Base-by-base conservation (phyloP, 2,888 invertebrate genomes). In the Hybos culiciformis region DNA sequence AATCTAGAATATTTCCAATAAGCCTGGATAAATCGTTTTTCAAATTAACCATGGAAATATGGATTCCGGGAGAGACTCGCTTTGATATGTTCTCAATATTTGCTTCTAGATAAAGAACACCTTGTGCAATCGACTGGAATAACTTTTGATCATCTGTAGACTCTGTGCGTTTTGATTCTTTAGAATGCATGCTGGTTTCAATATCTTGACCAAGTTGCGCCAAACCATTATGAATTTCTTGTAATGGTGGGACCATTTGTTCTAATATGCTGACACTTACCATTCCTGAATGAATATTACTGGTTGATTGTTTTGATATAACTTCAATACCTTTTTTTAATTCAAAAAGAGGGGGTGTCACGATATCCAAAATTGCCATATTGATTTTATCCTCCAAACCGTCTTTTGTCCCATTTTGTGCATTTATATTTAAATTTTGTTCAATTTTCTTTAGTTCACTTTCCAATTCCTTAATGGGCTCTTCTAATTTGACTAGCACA, bases 281-380 rank as follows among this genome's bases (percentile, higher is more conserved):
- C 54, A 59, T 58, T 29, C 61, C 63, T 3, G 59, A 56, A 32
- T 59, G 56, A 11, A 60, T 54, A 34, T 56, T 57, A 12, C 52
- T 53, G 0, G 57, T 57, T 19, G 58, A 57, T 54, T 54, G 63
- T 40, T 50, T 66, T 45, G 53, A 63, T 60, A 57, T 72, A 41
- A 58, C 53, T 61, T 79, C 76, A 48, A 80, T 64, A 1, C 73
- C 73, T 54, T 68, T 73, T 47, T 74, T 69, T 6, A 81, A 59
- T 56, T 79, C 77, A 42, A 75, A 66, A n/a, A 79, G 67, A 0
- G 79, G 75, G 14, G 74, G 71, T 51, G 75, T 72, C 0, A 80
- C 72, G 41, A 73, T 71, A 54, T 80, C 78, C 43, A 80, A 69
- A 24, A 79, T 69, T 43, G 75, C 73, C 45, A 77, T 72, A 50